phyloP scores from a whole-genome alignment of 1,140 invertebrate species.

The Wiebesia pumilae region DNA sequence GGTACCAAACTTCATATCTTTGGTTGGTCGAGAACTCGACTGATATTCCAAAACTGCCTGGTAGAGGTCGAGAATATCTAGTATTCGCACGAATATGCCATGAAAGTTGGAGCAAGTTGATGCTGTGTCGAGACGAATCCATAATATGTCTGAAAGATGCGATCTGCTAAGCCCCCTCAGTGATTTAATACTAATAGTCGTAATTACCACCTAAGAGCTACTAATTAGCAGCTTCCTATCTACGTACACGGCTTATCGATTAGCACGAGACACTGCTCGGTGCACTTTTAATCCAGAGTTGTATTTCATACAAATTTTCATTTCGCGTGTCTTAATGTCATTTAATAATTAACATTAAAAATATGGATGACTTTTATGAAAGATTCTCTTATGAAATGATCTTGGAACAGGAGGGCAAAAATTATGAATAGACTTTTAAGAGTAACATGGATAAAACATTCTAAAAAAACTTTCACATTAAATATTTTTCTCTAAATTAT shows the following conservation, averaged over 20 bases:
- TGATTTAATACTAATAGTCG: constrained; percentile 25
- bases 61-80: background rate
- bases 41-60: background rate
- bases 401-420: too few species aligned
- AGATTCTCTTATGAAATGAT: too few species aligned
- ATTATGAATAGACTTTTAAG: too few species aligned
- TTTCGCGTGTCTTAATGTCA: too few species aligned
- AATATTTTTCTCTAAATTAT: too few species aligned
- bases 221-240: constrained; percentile 16
- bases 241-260: background rate
- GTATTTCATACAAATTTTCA: background rate
- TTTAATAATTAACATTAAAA: too few species aligned
- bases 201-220: constrained; percentile 22
- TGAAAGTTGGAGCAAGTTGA: constrained; percentile 21
- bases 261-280: background rate
- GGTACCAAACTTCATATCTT: constrained; percentile 40
- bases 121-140: background rate
- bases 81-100: background rate
- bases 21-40: background rate
- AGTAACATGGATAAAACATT: too few species aligned
- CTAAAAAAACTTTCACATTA: too few species aligned
- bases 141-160: background rate
- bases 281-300: background rate
- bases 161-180: background rate
- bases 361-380: too few species aligned